Percentiles rank a stretch among this genome's conserved stretches.
These are phyloP conservation scores for Loripinus fragilis DNA, from an alignment of 2,888 invertebrate genomes.

Conservation along the genomic window DNA sequence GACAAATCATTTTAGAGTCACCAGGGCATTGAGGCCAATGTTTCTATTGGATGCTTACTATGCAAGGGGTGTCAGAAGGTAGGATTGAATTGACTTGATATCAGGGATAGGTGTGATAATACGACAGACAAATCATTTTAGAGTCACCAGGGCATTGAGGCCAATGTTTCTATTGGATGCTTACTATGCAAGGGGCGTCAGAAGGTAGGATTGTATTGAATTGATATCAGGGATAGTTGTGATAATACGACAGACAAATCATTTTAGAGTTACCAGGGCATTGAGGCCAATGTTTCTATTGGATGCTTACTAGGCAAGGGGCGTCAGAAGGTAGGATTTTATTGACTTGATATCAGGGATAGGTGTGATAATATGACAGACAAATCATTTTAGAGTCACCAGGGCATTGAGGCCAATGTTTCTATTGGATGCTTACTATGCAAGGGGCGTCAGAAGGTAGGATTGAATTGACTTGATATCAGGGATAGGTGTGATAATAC, in stretches of 20 bases:
- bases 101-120: constrained; percentile 92
- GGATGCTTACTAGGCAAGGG: constrained; percentile 93
- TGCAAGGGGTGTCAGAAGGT: constrained; percentile 89
- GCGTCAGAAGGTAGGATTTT: constrained; percentile 87
- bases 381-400: constrained; percentile 84
- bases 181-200: constrained; percentile 91
- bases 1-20: constrained; percentile 93
- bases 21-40: constrained; percentile 93
- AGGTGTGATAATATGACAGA: too few relatives aligned
- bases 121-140: constrained; percentile 92
- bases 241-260: constrained; percentile 91
- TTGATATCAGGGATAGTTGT: constrained; percentile 92
- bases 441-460: constrained; percentile 89
- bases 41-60: constrained; percentile 94
- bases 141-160: constrained; percentile 93
- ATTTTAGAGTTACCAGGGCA: constrained; percentile 94
- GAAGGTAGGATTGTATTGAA: constrained; percentile 90
- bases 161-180: constrained; percentile 96
- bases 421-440: constrained; percentile 92
- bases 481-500: too few relatives aligned
- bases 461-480: too few relatives aligned
- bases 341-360: too few relatives aligned
- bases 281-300: constrained; percentile 94
- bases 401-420: constrained; percentile 95
- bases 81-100: constrained; percentile 91